These are phyloP conservation scores for Cataglyphis cursor DNA, from an alignment of 2,888 invertebrate genomes.

Conservation along the genomic window DNA sequence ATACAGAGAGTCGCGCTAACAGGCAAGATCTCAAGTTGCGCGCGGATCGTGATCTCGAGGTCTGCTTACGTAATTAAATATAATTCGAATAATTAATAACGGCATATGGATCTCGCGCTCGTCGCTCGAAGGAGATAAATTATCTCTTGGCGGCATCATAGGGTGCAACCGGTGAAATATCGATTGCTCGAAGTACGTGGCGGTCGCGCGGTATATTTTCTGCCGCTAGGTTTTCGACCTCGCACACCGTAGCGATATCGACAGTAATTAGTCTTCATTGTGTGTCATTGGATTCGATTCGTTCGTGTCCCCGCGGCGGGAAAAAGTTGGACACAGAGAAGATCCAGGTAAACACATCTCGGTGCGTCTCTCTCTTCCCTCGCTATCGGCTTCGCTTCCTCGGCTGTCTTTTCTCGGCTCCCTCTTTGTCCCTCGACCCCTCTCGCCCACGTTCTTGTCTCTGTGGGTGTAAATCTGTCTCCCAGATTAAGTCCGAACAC, in stretches of 20 bases:
- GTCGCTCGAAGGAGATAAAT: conserved; percentile 57
- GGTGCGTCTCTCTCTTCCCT: conserved; percentile 68
- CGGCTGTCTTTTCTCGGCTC: conserved; percentile 10
- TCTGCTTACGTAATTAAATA: conserved; percentile 60
- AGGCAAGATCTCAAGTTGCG: conserved; percentile 57
- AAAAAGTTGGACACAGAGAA: conserved; percentile 65
- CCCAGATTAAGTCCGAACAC: conserved; percentile 82
- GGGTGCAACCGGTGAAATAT: conserved; percentile 65
- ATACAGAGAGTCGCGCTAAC: background rate
- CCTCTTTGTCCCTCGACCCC: conserved; percentile 47
- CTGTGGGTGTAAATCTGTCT: conserved; percentile 83
- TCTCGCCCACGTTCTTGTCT: conserved; percentile 60
- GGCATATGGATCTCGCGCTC: conserved; percentile 50
- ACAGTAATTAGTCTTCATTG: conserved; percentile 76
- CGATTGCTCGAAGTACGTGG: conserved; percentile 64
- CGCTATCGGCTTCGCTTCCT: conserved; percentile 50
- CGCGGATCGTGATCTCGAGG: conserved; percentile 44
- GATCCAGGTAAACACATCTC: conserved; percentile 72
- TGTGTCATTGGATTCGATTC: conserved; percentile 69
- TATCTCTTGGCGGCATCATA: conserved; percentile 49
- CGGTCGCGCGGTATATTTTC: conserved; percentile 66
- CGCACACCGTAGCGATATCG: conserved; percentile 66
- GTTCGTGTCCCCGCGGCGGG: conserved; percentile 37
- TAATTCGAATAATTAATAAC: conserved; percentile 73
- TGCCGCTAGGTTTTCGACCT: conserved; percentile 50